Evolutionary conservation across 2,888 invertebrate genomes (phyloP), one percentile per base, ranked within the genome.

Genomic region (Carpatolechia fugitivella): DNA sequence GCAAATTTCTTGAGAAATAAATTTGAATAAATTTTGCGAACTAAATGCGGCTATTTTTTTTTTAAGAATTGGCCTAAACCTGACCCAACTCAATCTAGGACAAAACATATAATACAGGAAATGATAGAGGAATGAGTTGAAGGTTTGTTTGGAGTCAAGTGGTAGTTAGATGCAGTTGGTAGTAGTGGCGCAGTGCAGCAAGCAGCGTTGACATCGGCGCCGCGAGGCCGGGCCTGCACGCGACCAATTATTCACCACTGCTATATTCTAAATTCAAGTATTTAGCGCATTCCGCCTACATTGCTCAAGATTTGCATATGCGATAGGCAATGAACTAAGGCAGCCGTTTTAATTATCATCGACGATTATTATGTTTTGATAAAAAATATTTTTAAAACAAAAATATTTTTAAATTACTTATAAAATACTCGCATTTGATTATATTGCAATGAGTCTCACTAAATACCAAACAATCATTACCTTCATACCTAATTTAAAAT

Each of bases 171-270:
- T 18, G 30, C 36, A 35, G 35, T 14, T 3, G 10, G 44, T 24
- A 13, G 51, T 40, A 51, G 53, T 44, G 85, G 75, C 73, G 81
- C 80, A 74, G 74, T 76, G 76, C 51, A 49, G 35, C 49, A n/a
- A 11, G 49, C 24, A 1, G 71, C 78, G 82, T 77, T 81, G 85
- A 83, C 85, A 82, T 65, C 69, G 82, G 80, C 83, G 82, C 80
- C 82, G 71, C 68, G 51, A 11, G 47, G 54, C 40, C 58, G 40
- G 57, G 41, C 48, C 33, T 62, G 76, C 88, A 88, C 87, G 86
- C 88, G 76, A 87, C 76, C 80, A 71, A 79, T 82, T 80, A 82
- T 82, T 82, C 80, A 80, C 72, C 63, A 38, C 51, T 24, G 38
- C 69, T 64, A 16, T 16, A 48, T 33, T 31, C 35, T 50, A 50